These are phyloP conservation scores for Saturnia japonica DNA, from an alignment of 2,888 invertebrate genomes.

Conservation along the genomic window DNA sequence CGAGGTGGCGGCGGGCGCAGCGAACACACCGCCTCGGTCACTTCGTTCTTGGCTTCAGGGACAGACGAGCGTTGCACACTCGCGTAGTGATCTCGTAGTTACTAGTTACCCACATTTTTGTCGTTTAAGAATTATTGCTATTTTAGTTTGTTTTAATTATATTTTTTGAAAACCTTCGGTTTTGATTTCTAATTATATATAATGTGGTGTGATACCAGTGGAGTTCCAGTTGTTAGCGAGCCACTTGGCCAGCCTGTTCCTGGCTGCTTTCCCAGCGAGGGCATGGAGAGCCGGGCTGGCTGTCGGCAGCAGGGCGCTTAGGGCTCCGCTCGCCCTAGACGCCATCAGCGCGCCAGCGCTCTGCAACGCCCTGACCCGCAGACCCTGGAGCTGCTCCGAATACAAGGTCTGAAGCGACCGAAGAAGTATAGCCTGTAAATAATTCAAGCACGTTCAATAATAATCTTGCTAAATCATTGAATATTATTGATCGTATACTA, in stretches of 20 bases:
- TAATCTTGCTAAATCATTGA: too few species aligned
- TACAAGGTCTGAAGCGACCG: slow-evolving; percentile 46
- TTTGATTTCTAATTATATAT: background rate
- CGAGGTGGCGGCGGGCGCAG: too few species aligned
- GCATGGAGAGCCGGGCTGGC: slow-evolving; percentile 51
- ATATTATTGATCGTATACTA: too few species aligned
- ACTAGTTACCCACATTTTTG: too few species aligned
- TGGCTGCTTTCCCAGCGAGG: slow-evolving; percentile 41
- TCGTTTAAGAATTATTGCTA: too few species aligned
- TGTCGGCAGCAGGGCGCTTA: slow-evolving; percentile 52
- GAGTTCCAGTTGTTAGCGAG: slow-evolving; percentile 54
- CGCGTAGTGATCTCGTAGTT: too few species aligned
- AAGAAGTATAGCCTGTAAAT: slow-evolving; percentile 42
- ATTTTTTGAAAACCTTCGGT: too few species aligned
- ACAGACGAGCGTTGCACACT: too few species aligned
- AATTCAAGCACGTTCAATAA: too few species aligned
- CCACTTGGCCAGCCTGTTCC: slow-evolving; percentile 47
- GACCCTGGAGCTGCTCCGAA: slow-evolving; percentile 36
- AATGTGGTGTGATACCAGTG: slow-evolving; percentile 37
- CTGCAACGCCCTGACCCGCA: slow-evolving; percentile 37
- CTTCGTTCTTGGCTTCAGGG: too few species aligned
- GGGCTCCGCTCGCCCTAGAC: slow-evolving; percentile 45
- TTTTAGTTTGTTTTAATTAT: too few species aligned
- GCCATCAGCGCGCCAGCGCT: slow-evolving; percentile 29
- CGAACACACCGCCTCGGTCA: too few species aligned